Percentiles rank a stretch among this genome's conserved stretches.
Evolutionary conservation across 2,888 invertebrate genomes (phyloP).

Genomic region (Stictocephala bisonia): DNA sequence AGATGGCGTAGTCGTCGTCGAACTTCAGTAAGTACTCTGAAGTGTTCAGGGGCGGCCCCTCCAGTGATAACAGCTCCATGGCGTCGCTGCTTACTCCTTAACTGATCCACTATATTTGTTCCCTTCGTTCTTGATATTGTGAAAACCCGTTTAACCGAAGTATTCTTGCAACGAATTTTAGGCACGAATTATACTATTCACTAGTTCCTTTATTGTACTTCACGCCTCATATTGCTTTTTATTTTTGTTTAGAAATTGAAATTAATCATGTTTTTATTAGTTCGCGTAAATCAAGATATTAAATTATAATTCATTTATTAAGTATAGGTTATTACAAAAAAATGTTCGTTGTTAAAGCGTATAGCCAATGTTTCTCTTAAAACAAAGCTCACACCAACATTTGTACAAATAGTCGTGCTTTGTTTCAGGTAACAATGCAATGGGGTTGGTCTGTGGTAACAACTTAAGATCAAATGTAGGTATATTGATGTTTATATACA

Average conservation of each 20-base stretch:
- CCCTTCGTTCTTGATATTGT: background rate
- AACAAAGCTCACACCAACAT: background rate
- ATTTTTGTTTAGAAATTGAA: constrained; percentile 1
- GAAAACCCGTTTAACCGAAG: constrained; percentile 45
- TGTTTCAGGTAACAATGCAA: too few relatives aligned
- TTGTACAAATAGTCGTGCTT: constrained; percentile 11
- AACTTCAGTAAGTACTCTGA: constrained; percentile 52
- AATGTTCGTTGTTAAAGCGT: constrained; percentile 35
- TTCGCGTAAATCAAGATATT: too few relatives aligned
- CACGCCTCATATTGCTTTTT: constrained; percentile 41
- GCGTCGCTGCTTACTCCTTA: background rate
- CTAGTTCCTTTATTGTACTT: constrained; percentile 42
- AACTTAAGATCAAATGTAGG: too few relatives aligned
- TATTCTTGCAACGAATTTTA: constrained; percentile 24
- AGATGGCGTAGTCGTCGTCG: constrained; percentile 57
- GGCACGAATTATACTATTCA: constrained; percentile 43
- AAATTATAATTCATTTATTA: too few relatives aligned
- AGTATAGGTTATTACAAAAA: too few relatives aligned
- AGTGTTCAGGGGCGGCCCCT: constrained; percentile 32
- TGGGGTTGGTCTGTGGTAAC: too few relatives aligned
- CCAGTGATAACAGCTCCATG: constrained; percentile 32
- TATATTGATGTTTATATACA: too few relatives aligned
- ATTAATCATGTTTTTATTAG: too few relatives aligned
- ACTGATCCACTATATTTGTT: constrained; percentile 6
- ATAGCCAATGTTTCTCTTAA: background rate